A percentile compares a stretch with the other conserved stretches of the same genome.
Conservation (phyloP, 2,797 vertebrate genomes). For the Sebastes cheni region DNA sequence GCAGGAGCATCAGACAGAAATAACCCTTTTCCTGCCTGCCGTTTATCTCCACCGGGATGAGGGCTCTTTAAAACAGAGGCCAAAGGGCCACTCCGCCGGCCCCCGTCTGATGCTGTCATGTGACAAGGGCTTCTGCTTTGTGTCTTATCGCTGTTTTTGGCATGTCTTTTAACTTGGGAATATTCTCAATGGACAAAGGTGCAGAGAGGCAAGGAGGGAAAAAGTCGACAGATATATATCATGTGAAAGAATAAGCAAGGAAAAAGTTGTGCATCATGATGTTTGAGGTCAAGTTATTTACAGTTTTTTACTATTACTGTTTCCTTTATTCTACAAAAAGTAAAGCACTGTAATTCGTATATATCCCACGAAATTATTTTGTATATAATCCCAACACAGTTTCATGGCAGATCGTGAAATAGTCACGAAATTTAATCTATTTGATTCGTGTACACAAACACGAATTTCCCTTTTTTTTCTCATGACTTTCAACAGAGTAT, state of each 20-base stretch:
- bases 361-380: too few relatives aligned
- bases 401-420: accelerated
- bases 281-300: not conserved
- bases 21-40: constrained; percentile 68
- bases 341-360: too few relatives aligned
- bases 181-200: constrained; percentile 38
- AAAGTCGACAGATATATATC: not conserved
- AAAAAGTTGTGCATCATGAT: not conserved
- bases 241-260: not conserved
- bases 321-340: not conserved
- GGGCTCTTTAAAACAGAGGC: constrained; percentile 63
- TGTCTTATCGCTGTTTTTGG: constrained; percentile 69
- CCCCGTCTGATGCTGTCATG: constrained; percentile 61
- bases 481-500: too few relatives aligned
- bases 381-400: too few relatives aligned
- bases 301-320: not conserved
- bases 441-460: too few relatives aligned
- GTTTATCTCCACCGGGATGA: constrained; percentile 69
- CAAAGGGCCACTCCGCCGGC: constrained; percentile 60
- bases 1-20: constrained; percentile 70
- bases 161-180: constrained; percentile 63
- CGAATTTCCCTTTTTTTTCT: too few relatives aligned
- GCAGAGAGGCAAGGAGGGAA: not conserved
- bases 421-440: too few relatives aligned
- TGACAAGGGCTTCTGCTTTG: constrained; percentile 68